A percentile compares a stretch with the other conserved stretches of the same genome.
These are phyloP conservation scores for Hyalella azteca DNA, from an alignment of 2,888 invertebrate species.

Conservation along the genomic window DNA sequence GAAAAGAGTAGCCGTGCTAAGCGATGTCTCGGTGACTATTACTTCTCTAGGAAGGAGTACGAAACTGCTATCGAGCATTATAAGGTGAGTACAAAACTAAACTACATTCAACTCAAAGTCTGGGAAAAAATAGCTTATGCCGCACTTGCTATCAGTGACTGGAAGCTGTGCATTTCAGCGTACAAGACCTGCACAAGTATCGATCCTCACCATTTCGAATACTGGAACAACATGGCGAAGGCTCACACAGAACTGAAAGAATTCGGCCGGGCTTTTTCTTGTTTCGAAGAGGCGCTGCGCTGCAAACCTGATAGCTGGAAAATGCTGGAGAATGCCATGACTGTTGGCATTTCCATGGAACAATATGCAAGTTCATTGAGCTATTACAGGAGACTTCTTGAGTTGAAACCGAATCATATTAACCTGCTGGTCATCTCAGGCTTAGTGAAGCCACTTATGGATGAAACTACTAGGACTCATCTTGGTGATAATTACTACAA, in stretches of 20 bases:
- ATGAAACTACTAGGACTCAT: not conserved
- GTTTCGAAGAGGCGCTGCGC: slow-evolving; percentile 85
- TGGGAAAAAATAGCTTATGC: slow-evolving; percentile 88
- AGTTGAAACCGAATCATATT: slow-evolving; percentile 79
- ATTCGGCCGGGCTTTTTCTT: slow-evolving; percentile 82
- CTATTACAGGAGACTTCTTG: slow-evolving; percentile 83
- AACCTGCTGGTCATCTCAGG: slow-evolving; percentile 65
- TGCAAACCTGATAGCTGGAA: slow-evolving; percentile 93
- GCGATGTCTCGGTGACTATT: slow-evolving; percentile 81
- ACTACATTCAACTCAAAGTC: slow-evolving; percentile 83
- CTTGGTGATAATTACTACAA: not conserved
- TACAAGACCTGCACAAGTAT: slow-evolving; percentile 85
- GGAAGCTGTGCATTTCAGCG: slow-evolving; percentile 81
- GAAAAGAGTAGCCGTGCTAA: slow-evolving; percentile 83
- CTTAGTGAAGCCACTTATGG: slow-evolving; percentile 20
- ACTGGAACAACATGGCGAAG: slow-evolving; percentile 97
- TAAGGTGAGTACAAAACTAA: slow-evolving; percentile 77
- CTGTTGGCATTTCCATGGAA: slow-evolving; percentile 72
- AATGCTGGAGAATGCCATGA: slow-evolving; percentile 93
- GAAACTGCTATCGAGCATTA: slow-evolving; percentile 47
- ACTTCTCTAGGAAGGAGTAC: slow-evolving; percentile 65
- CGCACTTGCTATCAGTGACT: slow-evolving; percentile 77
- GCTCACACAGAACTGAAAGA: slow-evolving; percentile 87
- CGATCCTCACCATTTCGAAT: slow-evolving; percentile 88
- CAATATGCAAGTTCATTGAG: slow-evolving; percentile 69